Conservation (phyloP, 1,140 invertebrate genomes). For the Conopomorpha cramerella region DNA sequence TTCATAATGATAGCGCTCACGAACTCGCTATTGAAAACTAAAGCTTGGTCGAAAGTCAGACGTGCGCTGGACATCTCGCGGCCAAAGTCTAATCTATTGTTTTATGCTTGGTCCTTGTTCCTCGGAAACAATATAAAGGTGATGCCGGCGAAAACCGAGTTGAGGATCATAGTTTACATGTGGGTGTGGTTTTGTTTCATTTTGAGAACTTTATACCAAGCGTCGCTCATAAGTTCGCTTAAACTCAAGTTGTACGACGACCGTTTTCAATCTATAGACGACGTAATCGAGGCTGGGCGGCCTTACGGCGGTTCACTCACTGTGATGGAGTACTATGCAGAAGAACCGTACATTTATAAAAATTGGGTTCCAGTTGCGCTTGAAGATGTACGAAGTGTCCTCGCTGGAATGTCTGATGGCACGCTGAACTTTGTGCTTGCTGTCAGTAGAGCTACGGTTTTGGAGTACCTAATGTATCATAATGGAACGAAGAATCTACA, state of each 20-base stretch:
- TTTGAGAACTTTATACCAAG: slow-evolving; percentile 25
- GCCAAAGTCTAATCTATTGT: slow-evolving; percentile 18
- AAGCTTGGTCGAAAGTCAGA: slow-evolving; percentile 12
- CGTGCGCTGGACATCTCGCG: slow-evolving; percentile 13
- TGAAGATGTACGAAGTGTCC: slow-evolving; percentile 6
- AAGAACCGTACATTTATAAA: slow-evolving; percentile 17
- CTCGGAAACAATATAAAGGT: slow-evolving; percentile 20
- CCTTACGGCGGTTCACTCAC: slow-evolving; percentile 19
- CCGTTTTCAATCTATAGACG: slow-evolving; percentile 12
- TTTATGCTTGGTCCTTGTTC: slow-evolving; percentile 28
- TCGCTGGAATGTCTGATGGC: slow-evolving; percentile 18
- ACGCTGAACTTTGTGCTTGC: slow-evolving; percentile 24
- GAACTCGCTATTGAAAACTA: slow-evolving; percentile 13
- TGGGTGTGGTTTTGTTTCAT: slow-evolving; percentile 35
- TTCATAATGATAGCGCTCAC: slow-evolving; percentile 18
- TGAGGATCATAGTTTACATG: slow-evolving; percentile 13
- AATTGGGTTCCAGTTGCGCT: slow-evolving; percentile 17
- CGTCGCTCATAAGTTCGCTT: slow-evolving; percentile 18
- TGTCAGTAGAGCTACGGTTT: slow-evolving; percentile 21
- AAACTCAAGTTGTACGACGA: slow-evolving; percentile 16
- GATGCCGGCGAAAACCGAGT: slow-evolving; percentile 13
- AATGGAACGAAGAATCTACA: slow-evolving; percentile 18
- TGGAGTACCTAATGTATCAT: slow-evolving; percentile 14
- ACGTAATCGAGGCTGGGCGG: slow-evolving; percentile 11
- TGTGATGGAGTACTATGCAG: slow-evolving; percentile 20